Percentiles rank a stretch among this genome's conserved stretches.
Conservation (phyloP, 2,113 vertebrate genomes). For the Anguilla japonica region DNA sequence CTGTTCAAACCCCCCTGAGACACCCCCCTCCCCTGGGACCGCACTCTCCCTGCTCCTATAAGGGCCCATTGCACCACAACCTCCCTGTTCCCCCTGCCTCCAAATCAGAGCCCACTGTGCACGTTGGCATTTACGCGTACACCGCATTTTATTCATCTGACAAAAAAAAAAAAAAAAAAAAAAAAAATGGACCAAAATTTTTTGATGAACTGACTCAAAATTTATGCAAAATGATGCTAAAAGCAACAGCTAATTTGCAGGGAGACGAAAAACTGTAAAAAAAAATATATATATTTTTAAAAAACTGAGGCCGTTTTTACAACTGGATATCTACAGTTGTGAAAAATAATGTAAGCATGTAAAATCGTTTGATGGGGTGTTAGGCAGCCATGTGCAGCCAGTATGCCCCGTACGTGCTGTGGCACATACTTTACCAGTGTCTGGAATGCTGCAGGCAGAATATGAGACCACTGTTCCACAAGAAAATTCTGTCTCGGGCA, state of each 20-base stretch:
- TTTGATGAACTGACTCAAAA: background rate
- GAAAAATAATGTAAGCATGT: too few relatives aligned
- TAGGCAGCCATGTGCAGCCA: too few relatives aligned
- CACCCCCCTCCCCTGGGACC: constrained; percentile 11
- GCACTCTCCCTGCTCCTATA: constrained; percentile 10
- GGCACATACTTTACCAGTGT: too few relatives aligned
- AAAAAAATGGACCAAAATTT: background rate
- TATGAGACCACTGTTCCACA: too few relatives aligned
- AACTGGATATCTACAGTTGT: too few relatives aligned
- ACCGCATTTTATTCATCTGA: background rate
- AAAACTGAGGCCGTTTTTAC: too few relatives aligned
- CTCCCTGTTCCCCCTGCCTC: background rate
- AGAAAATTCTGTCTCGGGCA: too few relatives aligned
- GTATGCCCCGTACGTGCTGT: too few relatives aligned
- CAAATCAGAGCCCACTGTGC: background rate
- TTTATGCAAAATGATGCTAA: background rate
- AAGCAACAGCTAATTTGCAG: background rate
- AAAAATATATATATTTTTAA: too few relatives aligned
- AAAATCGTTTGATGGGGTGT: too few relatives aligned
- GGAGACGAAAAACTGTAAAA: background rate
- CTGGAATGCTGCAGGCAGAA: too few relatives aligned
- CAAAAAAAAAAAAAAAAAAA: background rate
- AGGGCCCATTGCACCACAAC: background rate
- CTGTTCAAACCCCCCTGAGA: constrained; percentile 25
- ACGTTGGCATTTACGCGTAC: background rate